Conservation (phyloP, 2,113 vertebrate species). For the Campylorhamphus procurvoides region DNA sequence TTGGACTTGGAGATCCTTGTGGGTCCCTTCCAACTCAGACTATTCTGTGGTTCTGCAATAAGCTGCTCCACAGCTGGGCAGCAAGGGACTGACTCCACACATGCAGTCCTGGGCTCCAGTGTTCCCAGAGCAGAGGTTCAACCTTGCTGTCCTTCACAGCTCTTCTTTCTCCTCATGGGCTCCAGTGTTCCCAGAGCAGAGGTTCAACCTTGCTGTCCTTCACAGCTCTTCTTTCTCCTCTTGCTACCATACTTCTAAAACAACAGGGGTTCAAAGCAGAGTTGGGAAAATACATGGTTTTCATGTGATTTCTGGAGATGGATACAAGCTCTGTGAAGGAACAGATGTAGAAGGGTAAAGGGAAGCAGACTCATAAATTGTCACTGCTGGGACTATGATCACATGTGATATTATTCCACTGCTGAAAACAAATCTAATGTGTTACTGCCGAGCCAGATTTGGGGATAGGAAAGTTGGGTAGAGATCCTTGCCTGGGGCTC, state of each 20-base stretch:
- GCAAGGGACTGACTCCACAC: background rate
- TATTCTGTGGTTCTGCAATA: background rate
- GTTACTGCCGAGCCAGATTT: background rate
- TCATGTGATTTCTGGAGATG: background rate
- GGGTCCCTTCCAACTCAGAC: background rate
- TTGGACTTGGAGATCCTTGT: background rate
- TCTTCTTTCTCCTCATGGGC: background rate
- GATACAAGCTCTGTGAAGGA: background rate
- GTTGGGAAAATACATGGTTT: background rate
- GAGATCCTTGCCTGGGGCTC: constrained; percentile 14
- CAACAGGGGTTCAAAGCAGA: background rate
- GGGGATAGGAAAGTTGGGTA: constrained; percentile 21
- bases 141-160: background rate
- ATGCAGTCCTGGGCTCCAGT: fast-evolving
- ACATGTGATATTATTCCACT: background rate
- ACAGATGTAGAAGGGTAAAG: background rate
- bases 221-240: background rate
- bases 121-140: background rate
- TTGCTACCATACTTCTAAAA: background rate
- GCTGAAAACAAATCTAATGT: constrained; percentile 14
- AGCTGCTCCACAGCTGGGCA: background rate
- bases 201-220: background rate
- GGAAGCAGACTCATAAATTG: background rate
- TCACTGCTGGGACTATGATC: background rate
- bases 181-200: background rate